These are phyloP conservation scores for Acanthisitta chloris DNA, from an alignment of 2,113 vertebrate species.

Conservation along the genomic window DNA sequence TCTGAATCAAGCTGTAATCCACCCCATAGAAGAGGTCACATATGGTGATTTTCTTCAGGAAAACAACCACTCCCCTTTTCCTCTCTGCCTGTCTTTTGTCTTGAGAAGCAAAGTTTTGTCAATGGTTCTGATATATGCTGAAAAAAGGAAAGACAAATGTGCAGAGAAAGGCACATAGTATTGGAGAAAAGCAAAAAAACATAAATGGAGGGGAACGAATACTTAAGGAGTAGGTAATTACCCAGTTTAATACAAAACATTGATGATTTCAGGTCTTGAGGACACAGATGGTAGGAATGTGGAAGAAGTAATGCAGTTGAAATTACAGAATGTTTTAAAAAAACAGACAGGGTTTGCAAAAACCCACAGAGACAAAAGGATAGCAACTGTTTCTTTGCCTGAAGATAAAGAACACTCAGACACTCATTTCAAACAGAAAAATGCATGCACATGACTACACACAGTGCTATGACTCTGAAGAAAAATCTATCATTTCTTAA, in stretches of 20 bases:
- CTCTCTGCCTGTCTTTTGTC: background rate
- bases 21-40: background rate
- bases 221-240: background rate
- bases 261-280: background rate
- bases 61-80: background rate
- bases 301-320: background rate
- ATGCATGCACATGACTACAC: background rate
- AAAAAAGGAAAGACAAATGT: background rate
- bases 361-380: background rate
- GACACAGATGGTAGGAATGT: background rate
- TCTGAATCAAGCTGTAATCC: background rate
- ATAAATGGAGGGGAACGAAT: background rate
- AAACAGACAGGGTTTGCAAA: background rate
- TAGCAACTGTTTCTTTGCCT: constrained; percentile 5
- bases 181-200: background rate
- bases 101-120: background rate
- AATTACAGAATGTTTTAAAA: background rate
- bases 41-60: background rate
- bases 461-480: background rate
- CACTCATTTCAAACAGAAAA: background rate
- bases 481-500: background rate
- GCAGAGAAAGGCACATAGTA: background rate
- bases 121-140: background rate
- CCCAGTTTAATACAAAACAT: background rate
- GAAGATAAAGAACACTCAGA: background rate